Conservation (phyloP, 2,888 invertebrate genomes). For the Mechanitis messenoides region DNA sequence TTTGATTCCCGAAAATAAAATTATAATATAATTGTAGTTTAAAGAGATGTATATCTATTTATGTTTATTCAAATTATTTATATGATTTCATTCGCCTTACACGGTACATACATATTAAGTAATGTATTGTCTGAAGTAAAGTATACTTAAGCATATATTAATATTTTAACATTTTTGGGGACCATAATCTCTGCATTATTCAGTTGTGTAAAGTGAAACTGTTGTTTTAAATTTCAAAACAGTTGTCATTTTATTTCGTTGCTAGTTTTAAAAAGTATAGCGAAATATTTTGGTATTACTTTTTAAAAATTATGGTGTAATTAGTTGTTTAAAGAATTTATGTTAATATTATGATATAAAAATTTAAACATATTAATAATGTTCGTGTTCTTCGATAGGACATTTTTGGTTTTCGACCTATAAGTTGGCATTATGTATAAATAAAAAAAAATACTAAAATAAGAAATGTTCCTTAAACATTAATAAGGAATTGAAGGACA, state of each 20-base stretch:
- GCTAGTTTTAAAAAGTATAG: background rate
- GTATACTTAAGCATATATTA: constrained; percentile 2
- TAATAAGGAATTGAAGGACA: background rate
- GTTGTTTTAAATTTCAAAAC: constrained; percentile 7
- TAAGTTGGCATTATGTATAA: too few relatives aligned
- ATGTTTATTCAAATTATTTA: background rate
- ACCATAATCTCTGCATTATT: constrained; percentile 6
- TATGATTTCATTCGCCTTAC: background rate
- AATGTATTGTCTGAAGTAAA: background rate
- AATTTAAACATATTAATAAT: too few relatives aligned
- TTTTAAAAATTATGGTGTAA: too few relatives aligned
- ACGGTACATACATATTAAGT: background rate
- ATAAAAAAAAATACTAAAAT: constrained; percentile 1
- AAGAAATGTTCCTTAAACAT: background rate
- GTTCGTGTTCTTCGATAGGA: too few relatives aligned
- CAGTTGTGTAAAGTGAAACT: constrained; percentile 5
- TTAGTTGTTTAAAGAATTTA: too few relatives aligned
- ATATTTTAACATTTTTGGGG: constrained; percentile 4
- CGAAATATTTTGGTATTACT: too few relatives aligned
- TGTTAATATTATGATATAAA: too few relatives aligned
- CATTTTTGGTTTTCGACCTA: too few relatives aligned
- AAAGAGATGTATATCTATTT: too few relatives aligned
- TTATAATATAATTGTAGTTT: too few relatives aligned
- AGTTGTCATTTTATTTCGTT: constrained; percentile 3
- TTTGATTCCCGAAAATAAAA: too few relatives aligned